Percentiles rank a stretch among this genome's conserved stretches.
Evolutionary conservation across 35 echinoderm and acorn worm species (phyloP).

Genomic region (Anneissia japonica): DNA sequence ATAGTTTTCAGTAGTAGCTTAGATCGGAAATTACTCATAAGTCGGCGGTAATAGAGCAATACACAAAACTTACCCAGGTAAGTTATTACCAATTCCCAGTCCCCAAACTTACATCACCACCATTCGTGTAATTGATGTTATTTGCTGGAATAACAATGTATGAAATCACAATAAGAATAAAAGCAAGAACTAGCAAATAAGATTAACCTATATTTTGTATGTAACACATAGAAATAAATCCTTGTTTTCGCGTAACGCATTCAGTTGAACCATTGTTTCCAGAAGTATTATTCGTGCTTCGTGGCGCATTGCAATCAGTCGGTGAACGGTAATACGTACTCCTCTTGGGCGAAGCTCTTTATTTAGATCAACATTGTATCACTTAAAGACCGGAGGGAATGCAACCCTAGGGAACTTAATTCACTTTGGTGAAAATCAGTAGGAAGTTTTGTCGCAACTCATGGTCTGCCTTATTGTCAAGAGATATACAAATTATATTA

Average conservation of each 20-base stretch:
- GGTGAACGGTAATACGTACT: neutral
- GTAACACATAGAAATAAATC: neutral
- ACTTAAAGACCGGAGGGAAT: neutral
- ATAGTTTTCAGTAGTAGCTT: too few species aligned
- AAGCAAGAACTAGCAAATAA: neutral
- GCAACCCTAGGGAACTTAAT: neutral
- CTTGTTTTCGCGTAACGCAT: neutral
- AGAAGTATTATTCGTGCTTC: neutral
- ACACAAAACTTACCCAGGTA: too few species aligned
- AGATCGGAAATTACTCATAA: too few species aligned
- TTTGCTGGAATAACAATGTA: neutral
- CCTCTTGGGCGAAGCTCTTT: neutral
- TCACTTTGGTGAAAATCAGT: neutral
- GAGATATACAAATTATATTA: neutral
- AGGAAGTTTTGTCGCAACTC: neutral
- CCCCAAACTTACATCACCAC: neutral
- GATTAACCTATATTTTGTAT: neutral
- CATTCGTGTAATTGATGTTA: neutral
- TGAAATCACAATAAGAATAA: neutral
- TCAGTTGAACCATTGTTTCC: neutral
- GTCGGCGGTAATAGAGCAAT: too few species aligned
- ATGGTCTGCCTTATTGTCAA: neutral
- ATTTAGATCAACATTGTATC: neutral
- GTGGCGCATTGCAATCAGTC: neutral
- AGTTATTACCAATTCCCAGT: neutral